phyloP scores from a whole-genome alignment of 2,797 vertebrate species.

The Rhinoraja longicauda region DNA sequence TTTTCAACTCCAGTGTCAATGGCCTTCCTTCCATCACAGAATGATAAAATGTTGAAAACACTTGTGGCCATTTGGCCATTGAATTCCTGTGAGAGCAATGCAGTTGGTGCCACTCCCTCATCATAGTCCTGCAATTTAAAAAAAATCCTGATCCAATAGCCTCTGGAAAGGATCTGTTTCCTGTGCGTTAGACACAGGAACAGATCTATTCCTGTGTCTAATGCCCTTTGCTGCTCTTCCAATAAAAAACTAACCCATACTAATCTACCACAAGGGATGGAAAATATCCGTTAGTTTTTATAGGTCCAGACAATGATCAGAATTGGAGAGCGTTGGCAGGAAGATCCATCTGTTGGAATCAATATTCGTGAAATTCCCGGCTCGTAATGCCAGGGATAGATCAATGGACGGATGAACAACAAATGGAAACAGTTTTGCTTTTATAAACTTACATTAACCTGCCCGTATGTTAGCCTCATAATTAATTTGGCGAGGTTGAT shows the following conservation, averaged over 20 bases:
- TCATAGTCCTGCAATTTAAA: too few relatives aligned
- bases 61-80: too few relatives aligned
- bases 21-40: background rate
- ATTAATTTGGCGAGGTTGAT: background rate
- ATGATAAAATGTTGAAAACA: too few relatives aligned
- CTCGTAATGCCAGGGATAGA: background rate
- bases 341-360: background rate
- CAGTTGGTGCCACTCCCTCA: too few relatives aligned
- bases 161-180: background rate
- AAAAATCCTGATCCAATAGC: too few relatives aligned
- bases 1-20: background rate
- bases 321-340: background rate
- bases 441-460: background rate
- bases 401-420: background rate
- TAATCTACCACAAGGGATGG: background rate
- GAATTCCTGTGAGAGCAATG: too few relatives aligned
- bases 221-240: background rate
- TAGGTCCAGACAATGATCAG: background rate
- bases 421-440: background rate
- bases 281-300: background rate
- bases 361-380: background rate
- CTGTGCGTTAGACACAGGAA: background rate
- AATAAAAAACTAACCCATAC: background rate
- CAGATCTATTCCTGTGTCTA: background rate
- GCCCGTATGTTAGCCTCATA: background rate